Evolutionary conservation across 2,797 vertebrate genomes (phyloP).

Genomic region (Iguana delicatissima): DNA sequence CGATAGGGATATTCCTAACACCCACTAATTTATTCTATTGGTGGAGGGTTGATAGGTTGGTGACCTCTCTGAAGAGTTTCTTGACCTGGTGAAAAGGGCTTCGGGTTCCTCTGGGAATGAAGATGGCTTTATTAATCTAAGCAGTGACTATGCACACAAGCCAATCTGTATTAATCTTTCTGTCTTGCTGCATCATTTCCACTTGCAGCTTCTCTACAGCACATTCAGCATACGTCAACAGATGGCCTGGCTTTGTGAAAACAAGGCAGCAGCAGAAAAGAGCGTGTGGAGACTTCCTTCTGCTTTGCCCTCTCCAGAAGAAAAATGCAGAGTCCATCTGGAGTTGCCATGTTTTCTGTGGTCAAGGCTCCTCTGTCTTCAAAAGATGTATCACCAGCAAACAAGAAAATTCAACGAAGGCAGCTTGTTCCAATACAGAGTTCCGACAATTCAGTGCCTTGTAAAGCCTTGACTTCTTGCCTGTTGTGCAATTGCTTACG

Average conservation of each 20-base stretch:
- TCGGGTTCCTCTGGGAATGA: background rate
- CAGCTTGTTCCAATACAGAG: background rate
- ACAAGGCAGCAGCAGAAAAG: background rate
- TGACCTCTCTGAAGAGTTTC: background rate
- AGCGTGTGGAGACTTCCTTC: background rate
- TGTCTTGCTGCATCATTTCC: constrained; percentile 12
- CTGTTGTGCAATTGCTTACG: background rate
- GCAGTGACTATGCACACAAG: background rate
- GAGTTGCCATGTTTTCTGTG: too few relatives aligned
- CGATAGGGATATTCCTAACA: background rate
- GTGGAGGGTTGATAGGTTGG: too few relatives aligned
- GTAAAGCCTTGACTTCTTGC: too few relatives aligned
- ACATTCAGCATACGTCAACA: background rate
- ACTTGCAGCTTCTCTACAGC: background rate
- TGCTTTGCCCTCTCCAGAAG: background rate
- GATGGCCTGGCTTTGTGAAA: constrained; percentile 7
- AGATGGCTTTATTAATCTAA: background rate
- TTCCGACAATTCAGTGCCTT: too few relatives aligned
- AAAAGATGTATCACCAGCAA: background rate
- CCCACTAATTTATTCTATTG: too few relatives aligned
- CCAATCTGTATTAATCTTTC: background rate
- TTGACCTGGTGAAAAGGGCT: background rate
- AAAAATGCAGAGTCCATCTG: background rate
- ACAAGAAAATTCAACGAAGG: background rate
- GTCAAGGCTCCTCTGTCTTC: background rate